phyloP scores from a whole-genome alignment of 2,888 invertebrate genomes.

The Dolichomitus sp. region DNA sequence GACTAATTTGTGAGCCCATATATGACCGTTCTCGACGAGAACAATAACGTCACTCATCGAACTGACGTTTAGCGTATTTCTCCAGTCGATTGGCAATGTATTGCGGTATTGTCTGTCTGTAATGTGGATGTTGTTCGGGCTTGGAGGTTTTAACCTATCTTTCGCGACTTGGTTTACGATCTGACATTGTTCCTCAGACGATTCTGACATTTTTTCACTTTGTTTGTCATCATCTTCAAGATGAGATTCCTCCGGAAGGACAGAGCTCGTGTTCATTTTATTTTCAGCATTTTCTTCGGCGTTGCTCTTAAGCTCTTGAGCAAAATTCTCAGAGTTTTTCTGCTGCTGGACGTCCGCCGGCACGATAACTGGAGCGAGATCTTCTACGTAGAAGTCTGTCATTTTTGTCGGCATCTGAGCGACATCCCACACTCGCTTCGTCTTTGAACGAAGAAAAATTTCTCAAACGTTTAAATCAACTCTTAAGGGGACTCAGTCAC shows the following conservation, averaged over 20 bases:
- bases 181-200: not conserved
- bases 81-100: conserved; percentile 80
- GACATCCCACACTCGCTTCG: conserved; percentile 80
- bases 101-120: conserved; percentile 69
- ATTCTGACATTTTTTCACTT: conserved; percentile 1
- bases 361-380: conserved; percentile 66
- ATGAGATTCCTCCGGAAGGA: not conserved
- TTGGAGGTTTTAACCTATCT: conserved; percentile 5
- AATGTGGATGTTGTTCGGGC: conserved; percentile 8
- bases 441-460: conserved; percentile 67
- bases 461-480: not conserved
- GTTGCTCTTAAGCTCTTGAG: not conserved
- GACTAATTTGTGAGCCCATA: conserved; percentile 86
- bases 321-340: not conserved
- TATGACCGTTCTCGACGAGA: conserved; percentile 81
- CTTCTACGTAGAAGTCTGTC: conserved; percentile 77
- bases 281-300: not conserved
- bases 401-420: conserved; percentile 72
- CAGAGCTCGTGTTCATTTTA: not conserved
- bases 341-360: not conserved
- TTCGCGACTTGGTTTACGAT: not conserved
- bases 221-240: not conserved
- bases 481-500: too few species aligned
- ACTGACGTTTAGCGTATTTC: conserved; percentile 80
- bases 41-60: conserved; percentile 85